Base-by-base conservation (phyloP, 2,888 invertebrate genomes). In the Agrotis ipsilon region DNA sequence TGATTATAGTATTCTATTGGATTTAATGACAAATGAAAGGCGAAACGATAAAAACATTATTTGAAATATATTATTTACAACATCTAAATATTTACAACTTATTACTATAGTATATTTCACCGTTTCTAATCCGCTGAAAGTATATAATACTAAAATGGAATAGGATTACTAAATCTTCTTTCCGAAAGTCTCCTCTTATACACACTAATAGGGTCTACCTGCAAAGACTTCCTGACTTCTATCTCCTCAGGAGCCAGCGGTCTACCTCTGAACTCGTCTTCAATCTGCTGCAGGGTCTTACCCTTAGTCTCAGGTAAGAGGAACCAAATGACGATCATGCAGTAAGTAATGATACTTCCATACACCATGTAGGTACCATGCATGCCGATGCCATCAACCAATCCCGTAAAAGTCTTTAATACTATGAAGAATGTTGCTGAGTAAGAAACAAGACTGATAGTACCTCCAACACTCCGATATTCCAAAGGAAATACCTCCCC, bases 401-500 rank as follows among this genome's bases (percentile, higher is more conserved):
- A 89, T 1, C 89, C 87, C 0, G 97, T 97, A 80, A 96, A 97
- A 0, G 96, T 96, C 90, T 97, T 97, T 2, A 97, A 95, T 7
- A 97, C 96, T 1, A 96, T 32, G 82, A 97, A 97, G 70, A 97
- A 96, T 49, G 97, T 94, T 1, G 94, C 83, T 61, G 97, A 97
- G 2, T 96, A 94, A 16, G 96, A 94, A 45, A 96, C 94, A 13
- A 97, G 91, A 11, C 97, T 96, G 6, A 97, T 91, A 0, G 97
- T 97, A 0, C 97, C 96, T 0, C 97, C 97, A 0, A 97, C 89
- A 45, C 97, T 97, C 57, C 97, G 94, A 55, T 96, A 96, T 49
- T 96, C 94, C 32, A 96, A 91, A 3, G 97, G 96, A 82, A 97
- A 97, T 0, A 98, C 94, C 87, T 98, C 98, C 0, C 97, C 97